Percentiles rank a stretch among this genome's conserved stretches.
phyloP scores from a whole-genome alignment of 2,888 invertebrate genomes.

The Proisotoma minuta region DNA sequence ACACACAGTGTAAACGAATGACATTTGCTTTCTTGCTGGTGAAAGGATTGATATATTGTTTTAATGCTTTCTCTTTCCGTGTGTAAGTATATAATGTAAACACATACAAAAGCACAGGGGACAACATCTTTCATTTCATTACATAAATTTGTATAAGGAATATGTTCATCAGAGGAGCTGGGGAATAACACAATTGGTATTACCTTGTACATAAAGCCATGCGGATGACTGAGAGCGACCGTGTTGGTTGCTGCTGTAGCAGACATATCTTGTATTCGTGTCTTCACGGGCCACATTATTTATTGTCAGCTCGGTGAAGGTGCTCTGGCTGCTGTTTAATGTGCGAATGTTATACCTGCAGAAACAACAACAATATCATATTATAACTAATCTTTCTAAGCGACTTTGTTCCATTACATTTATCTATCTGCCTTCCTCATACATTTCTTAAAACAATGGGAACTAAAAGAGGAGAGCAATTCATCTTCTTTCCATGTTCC shows the following conservation, averaged over 20 bases:
- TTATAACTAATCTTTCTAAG: background rate
- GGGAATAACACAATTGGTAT: constrained; percentile 13
- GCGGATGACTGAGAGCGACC: constrained; percentile 50
- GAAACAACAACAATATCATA: background rate
- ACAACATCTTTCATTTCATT: too few species aligned
- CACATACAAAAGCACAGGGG: too few species aligned
- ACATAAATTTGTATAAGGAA: too few species aligned
- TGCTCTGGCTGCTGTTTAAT: constrained; percentile 43
- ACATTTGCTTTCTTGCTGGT: too few species aligned
- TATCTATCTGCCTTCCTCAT: too few species aligned
- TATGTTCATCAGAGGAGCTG: too few species aligned
- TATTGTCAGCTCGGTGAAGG: constrained; percentile 50
- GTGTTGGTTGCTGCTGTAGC: constrained; percentile 52
- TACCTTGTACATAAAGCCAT: constrained; percentile 51
- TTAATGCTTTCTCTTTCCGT: too few species aligned
- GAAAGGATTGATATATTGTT: too few species aligned
- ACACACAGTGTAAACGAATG: too few species aligned
- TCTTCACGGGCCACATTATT: constrained; percentile 50
- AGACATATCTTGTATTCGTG: constrained; percentile 51
- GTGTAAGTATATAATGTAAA: too few species aligned
- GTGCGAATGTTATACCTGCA: constrained; percentile 42
- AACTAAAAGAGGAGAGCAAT: background rate
- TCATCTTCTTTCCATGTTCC: too few species aligned
- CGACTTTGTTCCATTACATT: background rate
- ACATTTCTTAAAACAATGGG: too few species aligned